phyloP scores from a whole-genome alignment of 2,797 vertebrate species.

The Acrossocheilus fasciatus region DNA sequence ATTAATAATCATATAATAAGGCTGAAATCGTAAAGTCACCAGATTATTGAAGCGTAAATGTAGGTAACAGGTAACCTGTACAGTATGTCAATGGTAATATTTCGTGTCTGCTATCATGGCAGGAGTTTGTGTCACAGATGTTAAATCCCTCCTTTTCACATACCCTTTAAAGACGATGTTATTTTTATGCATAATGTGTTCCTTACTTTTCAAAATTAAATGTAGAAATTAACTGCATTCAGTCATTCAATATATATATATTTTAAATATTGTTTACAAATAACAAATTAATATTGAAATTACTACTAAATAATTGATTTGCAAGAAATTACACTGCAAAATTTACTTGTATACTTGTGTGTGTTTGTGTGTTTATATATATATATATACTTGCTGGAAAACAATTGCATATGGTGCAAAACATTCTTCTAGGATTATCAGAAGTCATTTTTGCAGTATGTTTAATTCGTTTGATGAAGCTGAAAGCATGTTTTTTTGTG shows the following conservation, averaged over 20 bases:
- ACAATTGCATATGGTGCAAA: not conserved
- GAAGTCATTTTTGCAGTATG: not conserved
- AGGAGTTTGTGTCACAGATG: not conserved
- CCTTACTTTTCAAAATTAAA: no score
- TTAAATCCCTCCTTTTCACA: not conserved
- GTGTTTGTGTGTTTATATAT: no score
- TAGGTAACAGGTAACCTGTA: not conserved
- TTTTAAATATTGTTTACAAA: not conserved
- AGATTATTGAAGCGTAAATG: not conserved
- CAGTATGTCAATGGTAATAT: not conserved
- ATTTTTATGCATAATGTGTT: not conserved
- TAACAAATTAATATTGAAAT: not conserved
- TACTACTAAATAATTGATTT: not conserved
- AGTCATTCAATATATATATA: no score
- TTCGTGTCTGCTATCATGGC: not conserved
- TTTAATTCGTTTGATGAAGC: not conserved
- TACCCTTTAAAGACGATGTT: not conserved
- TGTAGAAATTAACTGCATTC: no score
- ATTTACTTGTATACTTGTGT: not conserved
- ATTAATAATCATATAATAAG: not conserved
- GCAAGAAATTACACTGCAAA: not conserved
- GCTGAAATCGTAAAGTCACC: not conserved
- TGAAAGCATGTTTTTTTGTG: not conserved
- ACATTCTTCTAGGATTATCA: not conserved
- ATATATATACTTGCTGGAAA: not conserved